Conservation (phyloP, 2,797 vertebrate species). For the Acanthornis magna region DNA sequence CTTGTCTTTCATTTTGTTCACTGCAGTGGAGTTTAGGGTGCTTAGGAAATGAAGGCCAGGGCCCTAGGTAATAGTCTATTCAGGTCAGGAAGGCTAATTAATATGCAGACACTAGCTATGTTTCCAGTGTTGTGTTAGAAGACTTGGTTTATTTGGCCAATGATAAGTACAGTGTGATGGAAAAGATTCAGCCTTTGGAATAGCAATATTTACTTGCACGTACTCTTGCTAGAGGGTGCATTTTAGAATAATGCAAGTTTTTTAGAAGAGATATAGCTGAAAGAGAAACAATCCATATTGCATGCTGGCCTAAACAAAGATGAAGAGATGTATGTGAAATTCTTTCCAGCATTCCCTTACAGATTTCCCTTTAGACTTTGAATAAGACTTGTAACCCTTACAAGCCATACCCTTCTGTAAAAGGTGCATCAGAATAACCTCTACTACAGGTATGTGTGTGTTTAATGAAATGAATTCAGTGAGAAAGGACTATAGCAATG, state of each 20-base stretch:
- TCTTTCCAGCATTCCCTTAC: background rate
- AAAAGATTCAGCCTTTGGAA: background rate
- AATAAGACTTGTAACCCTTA: background rate
- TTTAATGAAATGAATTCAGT: background rate
- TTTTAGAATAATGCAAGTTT: background rate
- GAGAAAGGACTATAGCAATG: background rate
- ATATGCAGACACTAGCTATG: slow-evolving; percentile 46
- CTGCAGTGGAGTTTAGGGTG: slow-evolving; percentile 52
- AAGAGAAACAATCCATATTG: background rate
- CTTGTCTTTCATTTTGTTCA: slow-evolving; percentile 40
- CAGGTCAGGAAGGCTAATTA: slow-evolving; percentile 70
- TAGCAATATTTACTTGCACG: background rate
- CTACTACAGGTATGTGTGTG: background rate
- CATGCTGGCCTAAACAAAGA: background rate
- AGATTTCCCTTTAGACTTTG: slow-evolving; percentile 28
- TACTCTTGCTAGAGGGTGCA: background rate
- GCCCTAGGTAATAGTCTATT: slow-evolving; percentile 63
- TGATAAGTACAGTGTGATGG: slow-evolving; percentile 24
- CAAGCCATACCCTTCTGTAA: background rate
- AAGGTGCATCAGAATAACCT: background rate
- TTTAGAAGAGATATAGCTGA: background rate
- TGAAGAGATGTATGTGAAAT: background rate
- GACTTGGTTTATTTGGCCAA: slow-evolving; percentile 60
- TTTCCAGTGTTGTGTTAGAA: slow-evolving; percentile 52
- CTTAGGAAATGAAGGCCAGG: slow-evolving; percentile 63